These are phyloP conservation scores for Hesperia comma DNA, from an alignment of 2,888 invertebrate genomes.

Conservation along the genomic window DNA sequence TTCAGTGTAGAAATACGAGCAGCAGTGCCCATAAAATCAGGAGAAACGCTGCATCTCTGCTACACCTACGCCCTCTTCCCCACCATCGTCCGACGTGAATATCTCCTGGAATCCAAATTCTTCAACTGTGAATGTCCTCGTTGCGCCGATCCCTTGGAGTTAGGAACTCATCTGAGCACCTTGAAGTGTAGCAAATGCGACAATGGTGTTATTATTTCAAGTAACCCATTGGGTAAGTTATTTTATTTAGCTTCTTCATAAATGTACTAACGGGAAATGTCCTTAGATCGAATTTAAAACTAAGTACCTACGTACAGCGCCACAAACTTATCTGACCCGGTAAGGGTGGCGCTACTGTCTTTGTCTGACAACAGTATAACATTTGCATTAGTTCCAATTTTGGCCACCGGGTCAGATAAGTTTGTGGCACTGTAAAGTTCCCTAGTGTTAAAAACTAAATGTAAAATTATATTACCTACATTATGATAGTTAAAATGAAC, in stretches of 20 bases:
- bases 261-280: no score
- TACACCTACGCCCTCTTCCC: conserved; percentile 91
- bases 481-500: no score
- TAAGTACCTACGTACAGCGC: no score
- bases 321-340: no score
- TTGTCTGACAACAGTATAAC: no score
- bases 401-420: no score
- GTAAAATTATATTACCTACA: no score
- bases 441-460: no score
- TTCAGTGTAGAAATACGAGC: conserved; percentile 88
- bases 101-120: conserved; percentile 89
- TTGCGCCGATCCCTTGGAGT: conserved; percentile 91
- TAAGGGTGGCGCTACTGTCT: no score
- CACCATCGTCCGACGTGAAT: conserved; percentile 87
- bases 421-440: no score
- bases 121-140: conserved; percentile 90
- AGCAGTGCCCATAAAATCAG: conserved; percentile 85
- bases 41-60: conserved; percentile 87
- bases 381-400: no score
- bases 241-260: neutral
- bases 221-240: conserved; percentile 86
- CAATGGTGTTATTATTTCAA: conserved; percentile 86
- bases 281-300: neutral
- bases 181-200: conserved; percentile 91
- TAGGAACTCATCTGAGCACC: conserved; percentile 91